phyloP scores from a whole-genome alignment of 2,888 invertebrate species.

The Drosophila pullipes region DNA sequence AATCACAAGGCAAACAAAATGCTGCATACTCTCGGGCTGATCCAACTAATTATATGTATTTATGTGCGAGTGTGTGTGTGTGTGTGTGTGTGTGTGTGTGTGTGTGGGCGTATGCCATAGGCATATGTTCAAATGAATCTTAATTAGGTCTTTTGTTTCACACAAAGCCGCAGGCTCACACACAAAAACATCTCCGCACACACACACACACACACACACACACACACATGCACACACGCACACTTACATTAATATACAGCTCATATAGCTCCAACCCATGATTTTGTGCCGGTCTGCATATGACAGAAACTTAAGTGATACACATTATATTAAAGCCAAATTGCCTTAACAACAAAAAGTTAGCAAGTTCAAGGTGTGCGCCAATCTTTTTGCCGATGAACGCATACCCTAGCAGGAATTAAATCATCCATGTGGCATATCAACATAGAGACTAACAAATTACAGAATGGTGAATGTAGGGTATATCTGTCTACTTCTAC shows the following conservation, averaged over 20 bases:
- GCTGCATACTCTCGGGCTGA: constrained; percentile 65
- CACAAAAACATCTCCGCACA: neutral
- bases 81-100: constrained; percentile 1
- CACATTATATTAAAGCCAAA: constrained; percentile 18
- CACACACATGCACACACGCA: neutral
- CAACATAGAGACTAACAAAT: neutral
- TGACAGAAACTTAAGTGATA: constrained; percentile 31
- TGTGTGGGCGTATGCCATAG: constrained; percentile 22
- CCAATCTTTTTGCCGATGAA: neutral
- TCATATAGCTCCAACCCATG: neutral
- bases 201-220: neutral
- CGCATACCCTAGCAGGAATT: neutral
- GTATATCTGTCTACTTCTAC: neutral
- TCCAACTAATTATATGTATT: constrained; percentile 62
- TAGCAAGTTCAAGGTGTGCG: constrained; percentile 3
- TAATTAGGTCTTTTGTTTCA: constrained; percentile 62
- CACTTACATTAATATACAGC: neutral
- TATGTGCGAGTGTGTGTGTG: constrained; percentile 3
- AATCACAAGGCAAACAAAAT: constrained; percentile 76
- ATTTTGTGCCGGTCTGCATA: constrained; percentile 1
- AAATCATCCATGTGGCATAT: neutral
- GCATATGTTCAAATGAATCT: constrained; percentile 68
- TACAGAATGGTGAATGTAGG: neutral
- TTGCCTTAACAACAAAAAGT: constrained; percentile 5
- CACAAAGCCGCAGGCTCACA: constrained; percentile 59